Percentiles rank a stretch among this genome's conserved stretches.
Evolutionary conservation across 2,113 vertebrate species (phyloP).

Genomic region (Chitala chitala): DNA sequence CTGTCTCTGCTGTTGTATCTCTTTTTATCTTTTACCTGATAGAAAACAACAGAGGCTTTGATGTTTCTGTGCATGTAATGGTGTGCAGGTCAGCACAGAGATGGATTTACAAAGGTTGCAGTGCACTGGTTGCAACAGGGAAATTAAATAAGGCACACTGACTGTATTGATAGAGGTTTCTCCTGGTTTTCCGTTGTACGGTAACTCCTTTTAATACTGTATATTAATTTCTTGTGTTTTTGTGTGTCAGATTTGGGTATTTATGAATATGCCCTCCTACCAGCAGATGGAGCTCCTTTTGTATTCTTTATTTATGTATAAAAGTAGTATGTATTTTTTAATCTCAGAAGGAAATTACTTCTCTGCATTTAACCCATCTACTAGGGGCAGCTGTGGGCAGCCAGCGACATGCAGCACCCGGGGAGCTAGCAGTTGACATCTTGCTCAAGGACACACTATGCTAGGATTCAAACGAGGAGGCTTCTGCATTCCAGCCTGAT

Average conservation of each 20-base stretch:
- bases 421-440: too few species aligned
- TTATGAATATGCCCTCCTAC: not conserved
- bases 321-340: too few species aligned
- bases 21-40: conserved; percentile 22
- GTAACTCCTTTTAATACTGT: too few species aligned
- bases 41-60: conserved; percentile 17
- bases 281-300: not conserved
- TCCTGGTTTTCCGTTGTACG: not conserved
- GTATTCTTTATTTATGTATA: not conserved
- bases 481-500: too few species aligned
- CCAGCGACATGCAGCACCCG: too few species aligned
- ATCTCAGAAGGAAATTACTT: too few species aligned
- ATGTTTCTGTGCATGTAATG: not conserved
- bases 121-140: not conserved
- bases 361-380: too few species aligned
- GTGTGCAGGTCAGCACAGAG: not conserved
- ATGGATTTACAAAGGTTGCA: not conserved
- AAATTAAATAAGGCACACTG: not conserved
- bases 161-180: not conserved
- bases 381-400: too few species aligned
- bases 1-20: not conserved
- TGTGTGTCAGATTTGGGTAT: too few species aligned
- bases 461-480: too few species aligned
- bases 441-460: too few species aligned
- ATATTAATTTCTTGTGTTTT: not conserved